Conservation (phyloP, 2,888 invertebrate species). For the Rotaria sp. region DNA sequence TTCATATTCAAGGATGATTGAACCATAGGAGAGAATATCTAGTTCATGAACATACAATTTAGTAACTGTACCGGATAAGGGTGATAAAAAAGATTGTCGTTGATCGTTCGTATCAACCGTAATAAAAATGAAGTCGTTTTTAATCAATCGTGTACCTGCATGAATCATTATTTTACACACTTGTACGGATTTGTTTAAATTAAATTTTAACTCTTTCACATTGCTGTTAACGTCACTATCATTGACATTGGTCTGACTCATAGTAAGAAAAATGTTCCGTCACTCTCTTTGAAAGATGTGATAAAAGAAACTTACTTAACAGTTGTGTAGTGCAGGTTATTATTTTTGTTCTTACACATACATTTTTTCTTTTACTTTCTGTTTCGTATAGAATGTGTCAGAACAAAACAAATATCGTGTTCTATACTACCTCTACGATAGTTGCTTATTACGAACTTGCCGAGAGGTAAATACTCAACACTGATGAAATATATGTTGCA, state of each 20-base stretch:
- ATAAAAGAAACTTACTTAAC: too few species aligned
- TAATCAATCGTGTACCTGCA: neutral
- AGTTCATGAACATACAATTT: neutral
- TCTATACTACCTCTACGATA: too few species aligned
- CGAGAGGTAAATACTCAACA: too few species aligned
- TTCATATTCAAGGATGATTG: conserved; percentile 30
- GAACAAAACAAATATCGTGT: too few species aligned
- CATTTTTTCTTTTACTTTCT: neutral
- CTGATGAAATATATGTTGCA: too few species aligned
- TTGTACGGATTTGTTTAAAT: neutral
- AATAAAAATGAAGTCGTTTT: neutral
- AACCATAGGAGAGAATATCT: neutral
- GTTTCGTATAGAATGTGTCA: too few species aligned
- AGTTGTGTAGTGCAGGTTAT: neutral
- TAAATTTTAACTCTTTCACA: neutral
- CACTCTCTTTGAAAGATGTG: neutral
- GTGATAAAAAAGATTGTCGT: neutral
- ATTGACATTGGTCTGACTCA: too few species aligned
- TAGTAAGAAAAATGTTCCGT: too few species aligned
- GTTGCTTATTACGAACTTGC: too few species aligned
- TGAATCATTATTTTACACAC: neutral
- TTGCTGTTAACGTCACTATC: neutral
- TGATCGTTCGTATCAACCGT: neutral
- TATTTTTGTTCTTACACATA: neutral
- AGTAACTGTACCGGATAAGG: neutral